Evolutionary conservation across 92 coral and sea anemone genomes (phyloP).

Genomic region (Zoanthus sansibaricus): DNA sequence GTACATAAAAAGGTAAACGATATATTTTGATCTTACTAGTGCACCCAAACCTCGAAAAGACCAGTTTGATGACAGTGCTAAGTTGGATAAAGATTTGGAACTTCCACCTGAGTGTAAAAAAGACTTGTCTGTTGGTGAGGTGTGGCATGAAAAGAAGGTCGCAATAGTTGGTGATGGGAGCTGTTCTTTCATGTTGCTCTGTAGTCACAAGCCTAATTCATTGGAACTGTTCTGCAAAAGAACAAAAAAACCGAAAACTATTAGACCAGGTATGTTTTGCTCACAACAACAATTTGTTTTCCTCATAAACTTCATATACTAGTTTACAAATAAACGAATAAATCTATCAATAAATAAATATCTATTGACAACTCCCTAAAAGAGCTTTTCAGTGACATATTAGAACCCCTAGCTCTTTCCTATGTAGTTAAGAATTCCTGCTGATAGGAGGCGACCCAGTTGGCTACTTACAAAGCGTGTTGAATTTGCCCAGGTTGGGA

Average conservation of each 20-base stretch:
- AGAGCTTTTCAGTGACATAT: no score
- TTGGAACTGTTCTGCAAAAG: constrained; percentile 72
- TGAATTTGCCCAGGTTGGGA: no score
- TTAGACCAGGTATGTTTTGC: constrained; percentile 69
- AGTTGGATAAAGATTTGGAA: constrained; percentile 28
- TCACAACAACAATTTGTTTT: not conserved
- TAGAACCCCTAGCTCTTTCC: no score
- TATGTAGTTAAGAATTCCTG: no score
- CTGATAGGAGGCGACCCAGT: no score
- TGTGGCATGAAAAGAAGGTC: constrained; percentile 92
- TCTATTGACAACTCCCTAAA: no score
- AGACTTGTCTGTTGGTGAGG: constrained; percentile 83
- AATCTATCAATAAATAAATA: no score
- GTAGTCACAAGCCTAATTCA: constrained; percentile 65
- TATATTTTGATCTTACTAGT: not conserved
- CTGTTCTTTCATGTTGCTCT: constrained; percentile 80
- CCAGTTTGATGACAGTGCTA: constrained; percentile 38
- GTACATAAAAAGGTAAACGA: not conserved
- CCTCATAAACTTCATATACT: no score
- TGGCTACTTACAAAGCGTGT: no score
- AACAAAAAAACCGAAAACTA: constrained; percentile 55
- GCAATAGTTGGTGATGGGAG: constrained; percentile 84
- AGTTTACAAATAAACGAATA: no score
- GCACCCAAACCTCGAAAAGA: constrained; percentile 31
- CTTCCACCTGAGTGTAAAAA: constrained; percentile 61